These are phyloP conservation scores for Anastrepha obliqua DNA, from an alignment of 1,140 invertebrate genomes.

Conservation along the genomic window DNA sequence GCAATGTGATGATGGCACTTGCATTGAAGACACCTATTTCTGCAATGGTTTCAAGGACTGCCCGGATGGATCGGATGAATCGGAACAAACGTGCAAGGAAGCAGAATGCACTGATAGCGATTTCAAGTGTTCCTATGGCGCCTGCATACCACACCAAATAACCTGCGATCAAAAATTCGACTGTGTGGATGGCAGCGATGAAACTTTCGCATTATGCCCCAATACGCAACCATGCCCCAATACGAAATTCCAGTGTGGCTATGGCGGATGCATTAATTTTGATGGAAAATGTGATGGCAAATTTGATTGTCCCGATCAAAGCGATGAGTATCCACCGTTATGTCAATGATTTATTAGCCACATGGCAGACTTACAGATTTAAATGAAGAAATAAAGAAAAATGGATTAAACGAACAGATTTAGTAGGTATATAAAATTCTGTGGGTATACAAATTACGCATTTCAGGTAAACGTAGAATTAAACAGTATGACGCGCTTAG, in stretches of 20 bases:
- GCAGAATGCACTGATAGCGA: neutral
- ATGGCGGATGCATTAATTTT: neutral
- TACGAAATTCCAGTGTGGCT: neutral
- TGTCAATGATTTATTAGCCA: neutral
- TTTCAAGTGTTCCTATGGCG: neutral
- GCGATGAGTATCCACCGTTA: neutral
- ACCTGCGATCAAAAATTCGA: neutral
- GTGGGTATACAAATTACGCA: too few species aligned
- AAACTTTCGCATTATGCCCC: neutral
- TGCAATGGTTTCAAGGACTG: neutral
- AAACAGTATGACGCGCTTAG: too few species aligned
- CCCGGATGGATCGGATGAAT: neutral
- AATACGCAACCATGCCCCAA: neutral
- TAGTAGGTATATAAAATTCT: too few species aligned
- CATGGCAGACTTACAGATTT: neutral
- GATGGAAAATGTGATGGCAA: neutral
- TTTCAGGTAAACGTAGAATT: too few species aligned
- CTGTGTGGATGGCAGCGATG: constrained; percentile 13
- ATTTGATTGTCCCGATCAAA: constrained; percentile 7
- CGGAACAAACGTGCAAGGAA: neutral
- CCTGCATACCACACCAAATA: neutral
- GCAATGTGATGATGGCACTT: neutral
- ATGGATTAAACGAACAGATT: too few species aligned
- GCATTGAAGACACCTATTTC: neutral
- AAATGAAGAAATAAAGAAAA: neutral